These are phyloP conservation scores for Agrotis exclamationis DNA, from an alignment of 2,888 invertebrate genomes.

Conservation along the genomic window DNA sequence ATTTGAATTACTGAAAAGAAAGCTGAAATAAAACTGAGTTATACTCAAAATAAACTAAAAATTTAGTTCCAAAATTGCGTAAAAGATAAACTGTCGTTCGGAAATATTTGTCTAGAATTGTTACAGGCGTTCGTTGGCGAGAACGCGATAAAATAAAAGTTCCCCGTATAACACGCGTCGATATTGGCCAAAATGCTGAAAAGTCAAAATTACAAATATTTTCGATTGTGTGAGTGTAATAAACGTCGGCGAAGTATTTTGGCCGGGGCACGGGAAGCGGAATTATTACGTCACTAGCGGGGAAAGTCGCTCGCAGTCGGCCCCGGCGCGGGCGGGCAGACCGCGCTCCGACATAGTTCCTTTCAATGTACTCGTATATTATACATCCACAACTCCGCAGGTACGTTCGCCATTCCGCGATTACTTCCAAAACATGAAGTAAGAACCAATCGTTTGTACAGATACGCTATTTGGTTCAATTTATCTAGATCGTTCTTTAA, in stretches of 20 bases:
- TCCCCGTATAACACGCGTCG: slow-evolving; percentile 37
- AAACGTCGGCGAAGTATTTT: slow-evolving; percentile 62
- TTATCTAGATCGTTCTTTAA: slow-evolving; percentile 6
- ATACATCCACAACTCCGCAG: slow-evolving; percentile 16
- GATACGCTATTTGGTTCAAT: slow-evolving; percentile 3
- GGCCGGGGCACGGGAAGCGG: slow-evolving; percentile 38
- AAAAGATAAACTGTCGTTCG: slow-evolving; percentile 30
- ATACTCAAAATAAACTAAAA: slow-evolving; percentile 22
- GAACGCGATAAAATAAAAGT: slow-evolving; percentile 53
- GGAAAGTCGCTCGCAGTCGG: slow-evolving; percentile 18
- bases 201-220: slow-evolving; percentile 61
- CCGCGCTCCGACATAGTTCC: slow-evolving; percentile 38
- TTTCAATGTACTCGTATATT: slow-evolving; percentile 33
- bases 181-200: slow-evolving; percentile 51
- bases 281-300: slow-evolving; percentile 57
- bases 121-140: slow-evolving; percentile 35
- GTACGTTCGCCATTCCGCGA: slow-evolving; percentile 41
- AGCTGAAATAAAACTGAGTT: slow-evolving; percentile 8
- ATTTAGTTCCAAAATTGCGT: slow-evolving; percentile 29
- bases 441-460: slow-evolving; percentile 25
- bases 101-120: slow-evolving; percentile 43
- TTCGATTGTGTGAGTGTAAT: slow-evolving; percentile 58
- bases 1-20: slow-evolving; percentile 1
- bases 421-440: slow-evolving; percentile 45
- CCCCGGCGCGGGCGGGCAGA: slow-evolving; percentile 8